Evolutionary conservation across 2,797 vertebrate genomes (phyloP), one percentile per base, ranked within the genome.

Genomic region (Tragopan temminckii): DNA sequence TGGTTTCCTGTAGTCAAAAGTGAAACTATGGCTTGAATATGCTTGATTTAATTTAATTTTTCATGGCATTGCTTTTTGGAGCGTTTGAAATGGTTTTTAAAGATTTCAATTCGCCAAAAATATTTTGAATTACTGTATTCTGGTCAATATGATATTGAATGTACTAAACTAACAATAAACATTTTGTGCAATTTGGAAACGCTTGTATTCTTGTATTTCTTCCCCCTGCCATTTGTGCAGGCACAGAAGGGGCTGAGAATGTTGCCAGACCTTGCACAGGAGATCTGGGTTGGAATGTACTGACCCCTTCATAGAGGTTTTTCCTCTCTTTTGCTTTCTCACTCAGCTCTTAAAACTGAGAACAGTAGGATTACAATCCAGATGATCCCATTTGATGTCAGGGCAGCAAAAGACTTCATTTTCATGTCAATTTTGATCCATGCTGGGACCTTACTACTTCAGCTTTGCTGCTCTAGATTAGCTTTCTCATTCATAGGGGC

Each of bases 161-260:
- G 97, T 97, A 97, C 83, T 94, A 94, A 84, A 93, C 79, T 94
- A 97, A 95, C 94, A 97, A 97, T 97, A 96, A 97, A 97, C 80
- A 94, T 95, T 97, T 96, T 96, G 95, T 97, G 96, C 95, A 96
- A 96, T 97, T 97, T 97, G 94, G 90, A 95, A 74, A 19, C 43
- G 5, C 8, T 20, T 57, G 43, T 74, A 0, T 62, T 77, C 53
- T 33, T 72, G n/a, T 20, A 9, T 46, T 79, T 24, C 13, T n/a
- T 9, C 14, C 2, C 1, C 25, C 21, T 12, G 8, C 1, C 7
- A 5, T 7, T 18, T 13, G 7, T 0, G 7, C 35, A 46, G 75
- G 57, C 8, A n/a, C n/a, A 13, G 38, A 5, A 35, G 58, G 23
- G n/a, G 10, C n/a, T 21, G 1, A 14, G 12, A 2, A 23, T 13